Percentiles rank a stretch among this genome's conserved stretches.
Conservation (phyloP, 1,140 invertebrate species). For the Eulimnadia texana region DNA sequence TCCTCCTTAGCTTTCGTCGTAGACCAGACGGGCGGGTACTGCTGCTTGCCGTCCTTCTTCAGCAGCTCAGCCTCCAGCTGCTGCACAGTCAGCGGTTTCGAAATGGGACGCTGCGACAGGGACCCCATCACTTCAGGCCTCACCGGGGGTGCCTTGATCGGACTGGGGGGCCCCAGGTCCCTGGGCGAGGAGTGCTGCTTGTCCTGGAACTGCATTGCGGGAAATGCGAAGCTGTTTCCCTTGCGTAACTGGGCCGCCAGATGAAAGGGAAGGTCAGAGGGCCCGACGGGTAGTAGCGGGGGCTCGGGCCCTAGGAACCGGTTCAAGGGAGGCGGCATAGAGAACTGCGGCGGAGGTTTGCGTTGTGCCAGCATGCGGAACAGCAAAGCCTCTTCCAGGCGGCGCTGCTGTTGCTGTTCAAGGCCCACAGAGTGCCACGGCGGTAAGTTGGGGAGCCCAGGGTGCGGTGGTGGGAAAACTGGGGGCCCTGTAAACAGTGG, state of each 20-base stretch:
- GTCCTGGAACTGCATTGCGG: too few relatives aligned
- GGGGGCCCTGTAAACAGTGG: not conserved
- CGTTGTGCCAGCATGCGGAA: not conserved
- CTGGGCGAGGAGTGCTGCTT: too few relatives aligned
- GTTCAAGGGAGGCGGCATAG: not conserved
- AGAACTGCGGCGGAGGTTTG: not conserved
- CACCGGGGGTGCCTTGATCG: not conserved
- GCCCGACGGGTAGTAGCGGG: too few relatives aligned
- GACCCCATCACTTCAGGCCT: not conserved
- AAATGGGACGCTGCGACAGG: slow-evolving; percentile 6
- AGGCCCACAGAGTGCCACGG: not conserved
- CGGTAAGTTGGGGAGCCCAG: slow-evolving; percentile 1
- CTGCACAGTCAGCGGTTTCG: slow-evolving; percentile 15
- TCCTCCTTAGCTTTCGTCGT: not conserved
- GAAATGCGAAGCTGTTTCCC: not conserved
- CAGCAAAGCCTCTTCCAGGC: not conserved
- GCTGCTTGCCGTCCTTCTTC: not conserved
- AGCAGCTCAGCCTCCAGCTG: slow-evolving; percentile 15
- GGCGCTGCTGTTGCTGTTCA: not conserved
- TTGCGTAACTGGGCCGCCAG: not conserved
- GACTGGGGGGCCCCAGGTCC: not conserved
- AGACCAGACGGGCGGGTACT: not conserved
- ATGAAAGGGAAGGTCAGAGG: not conserved
- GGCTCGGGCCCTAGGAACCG: not conserved
- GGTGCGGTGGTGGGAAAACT: not conserved